Percentiles rank a stretch among this genome's conserved stretches.
These are phyloP conservation scores for Lycophotia porphyrea DNA, from an alignment of 2,888 invertebrate species.

Conservation along the genomic window DNA sequence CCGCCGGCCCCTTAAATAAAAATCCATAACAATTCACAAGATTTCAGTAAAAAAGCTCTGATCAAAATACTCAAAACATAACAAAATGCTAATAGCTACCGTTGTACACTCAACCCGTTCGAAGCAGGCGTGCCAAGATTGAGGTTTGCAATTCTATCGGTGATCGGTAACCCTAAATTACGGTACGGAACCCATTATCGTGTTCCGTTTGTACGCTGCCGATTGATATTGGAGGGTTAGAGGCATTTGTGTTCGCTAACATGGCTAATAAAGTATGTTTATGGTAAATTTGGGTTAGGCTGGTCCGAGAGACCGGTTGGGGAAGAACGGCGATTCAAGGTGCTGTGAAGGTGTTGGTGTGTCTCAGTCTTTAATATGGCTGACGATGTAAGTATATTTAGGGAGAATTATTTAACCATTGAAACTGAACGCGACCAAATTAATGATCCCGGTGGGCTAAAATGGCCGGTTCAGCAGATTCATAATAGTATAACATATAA, in stretches of 20 bases:
- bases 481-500: no score
- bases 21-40: background rate
- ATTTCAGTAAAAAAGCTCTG: background rate
- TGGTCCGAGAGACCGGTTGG: slow-evolving; percentile 17
- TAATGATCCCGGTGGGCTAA: no score
- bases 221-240: slow-evolving; percentile 77
- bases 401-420: background rate
- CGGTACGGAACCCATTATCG: slow-evolving; percentile 76
- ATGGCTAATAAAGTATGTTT: slow-evolving; percentile 62
- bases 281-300: slow-evolving; percentile 51
- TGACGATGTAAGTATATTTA: background rate
- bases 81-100: slow-evolving; percentile 58
- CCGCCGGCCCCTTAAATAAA: no score
- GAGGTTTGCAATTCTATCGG: slow-evolving; percentile 80
- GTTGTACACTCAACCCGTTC: slow-evolving; percentile 62
- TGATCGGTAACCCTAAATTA: slow-evolving; percentile 79
- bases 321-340: background rate
- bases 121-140: slow-evolving; percentile 74
- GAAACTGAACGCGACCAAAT: no score
- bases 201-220: slow-evolving; percentile 73
- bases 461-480: no score
- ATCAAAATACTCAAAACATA: slow-evolving; percentile 15
- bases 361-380: slow-evolving; percentile 6
- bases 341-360: background rate
- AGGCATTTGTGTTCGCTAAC: slow-evolving; percentile 61